These are phyloP conservation scores for Plestiodon gilberti DNA, from an alignment of 2,113 vertebrate genomes.

Conservation along the genomic window DNA sequence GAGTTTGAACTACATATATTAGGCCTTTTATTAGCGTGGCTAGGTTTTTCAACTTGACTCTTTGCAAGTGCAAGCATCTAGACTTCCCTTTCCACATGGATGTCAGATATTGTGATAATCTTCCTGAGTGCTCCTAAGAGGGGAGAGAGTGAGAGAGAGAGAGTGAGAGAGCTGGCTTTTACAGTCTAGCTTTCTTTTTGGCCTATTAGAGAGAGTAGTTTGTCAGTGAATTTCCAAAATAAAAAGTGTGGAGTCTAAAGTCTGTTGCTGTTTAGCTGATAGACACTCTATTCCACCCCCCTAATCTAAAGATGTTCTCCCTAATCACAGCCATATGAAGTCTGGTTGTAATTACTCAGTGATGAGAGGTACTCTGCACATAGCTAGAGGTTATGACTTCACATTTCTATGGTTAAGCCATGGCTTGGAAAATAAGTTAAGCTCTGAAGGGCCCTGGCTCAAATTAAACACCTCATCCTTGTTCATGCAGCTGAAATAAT, in stretches of 20 bases:
- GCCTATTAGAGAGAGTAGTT: background rate
- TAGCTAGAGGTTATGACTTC: background rate
- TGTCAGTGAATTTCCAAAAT: background rate
- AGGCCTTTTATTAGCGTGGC: background rate
- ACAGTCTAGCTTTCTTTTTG: background rate
- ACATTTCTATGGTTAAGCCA: background rate
- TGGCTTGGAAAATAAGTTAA: background rate
- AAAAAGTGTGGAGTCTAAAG: background rate
- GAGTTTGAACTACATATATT: background rate
- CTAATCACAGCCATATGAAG: background rate
- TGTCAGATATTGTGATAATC: background rate
- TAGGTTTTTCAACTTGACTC: background rate
- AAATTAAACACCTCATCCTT: background rate
- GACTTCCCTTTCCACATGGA: no score
- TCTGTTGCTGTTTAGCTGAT: background rate
- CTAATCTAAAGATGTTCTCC: background rate
- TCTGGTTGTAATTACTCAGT: background rate
- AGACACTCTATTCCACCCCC: background rate
- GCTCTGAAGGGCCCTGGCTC: background rate
- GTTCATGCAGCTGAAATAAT: background rate
- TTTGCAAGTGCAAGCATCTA: background rate
- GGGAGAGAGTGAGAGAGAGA: background rate
- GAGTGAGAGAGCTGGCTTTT: background rate
- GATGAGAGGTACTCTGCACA: background rate
- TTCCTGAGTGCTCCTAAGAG: background rate